phyloP scores from a whole-genome alignment of 2,888 invertebrate genomes.

The Lucinisca nassula region DNA sequence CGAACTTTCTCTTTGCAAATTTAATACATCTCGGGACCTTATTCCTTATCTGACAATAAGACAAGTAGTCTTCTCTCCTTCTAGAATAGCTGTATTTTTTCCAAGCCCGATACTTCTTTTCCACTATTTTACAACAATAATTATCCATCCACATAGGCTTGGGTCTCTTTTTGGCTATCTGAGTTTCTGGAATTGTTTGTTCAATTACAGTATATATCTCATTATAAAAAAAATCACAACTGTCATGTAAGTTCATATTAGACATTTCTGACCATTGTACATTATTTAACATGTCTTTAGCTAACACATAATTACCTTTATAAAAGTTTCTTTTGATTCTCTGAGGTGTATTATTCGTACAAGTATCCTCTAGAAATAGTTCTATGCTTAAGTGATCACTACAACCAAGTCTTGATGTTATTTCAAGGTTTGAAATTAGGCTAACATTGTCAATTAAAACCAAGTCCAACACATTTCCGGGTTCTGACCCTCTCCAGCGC shows the following conservation, averaged over 20 bases:
- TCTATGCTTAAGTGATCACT: background rate
- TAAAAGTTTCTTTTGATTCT: background rate
- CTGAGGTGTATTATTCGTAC: background rate
- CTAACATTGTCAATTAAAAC: background rate
- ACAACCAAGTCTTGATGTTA: background rate
- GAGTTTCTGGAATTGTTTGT: background rate
- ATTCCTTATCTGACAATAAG: conserved; percentile 23
- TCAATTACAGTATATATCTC: background rate
- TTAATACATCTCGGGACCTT: background rate
- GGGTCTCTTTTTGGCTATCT: background rate
- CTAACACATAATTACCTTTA: background rate
- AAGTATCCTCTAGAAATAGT: background rate
- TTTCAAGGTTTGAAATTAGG: background rate
- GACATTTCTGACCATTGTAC: background rate
- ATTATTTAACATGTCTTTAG: background rate
- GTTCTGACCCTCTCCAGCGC: background rate
- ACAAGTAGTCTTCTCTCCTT: conserved; percentile 14
- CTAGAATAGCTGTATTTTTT: conserved; percentile 21
- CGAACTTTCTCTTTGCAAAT: conserved; percentile 12
- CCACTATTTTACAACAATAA: conserved; percentile 8
- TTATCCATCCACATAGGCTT: conserved; percentile 31
- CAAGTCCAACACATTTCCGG: background rate
- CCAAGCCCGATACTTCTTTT: conserved; percentile 38
- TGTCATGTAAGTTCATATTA: background rate
- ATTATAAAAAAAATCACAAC: conserved; percentile 17